Conservation (phyloP, 2,797 vertebrate species). For the Antennarius maculatus region DNA sequence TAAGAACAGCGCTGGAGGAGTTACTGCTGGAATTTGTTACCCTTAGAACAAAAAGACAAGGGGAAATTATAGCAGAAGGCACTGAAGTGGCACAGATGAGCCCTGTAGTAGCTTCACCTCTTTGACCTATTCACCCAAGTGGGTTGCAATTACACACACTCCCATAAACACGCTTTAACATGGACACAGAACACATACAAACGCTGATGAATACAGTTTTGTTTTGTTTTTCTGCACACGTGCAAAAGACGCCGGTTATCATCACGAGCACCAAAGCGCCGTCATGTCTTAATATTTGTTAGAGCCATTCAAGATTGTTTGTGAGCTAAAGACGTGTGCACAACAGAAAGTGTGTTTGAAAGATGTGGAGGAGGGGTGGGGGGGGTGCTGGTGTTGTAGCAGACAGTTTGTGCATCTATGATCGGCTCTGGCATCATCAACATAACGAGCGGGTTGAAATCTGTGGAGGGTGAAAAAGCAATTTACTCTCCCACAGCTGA, state of each 20-base stretch:
- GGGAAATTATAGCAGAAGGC: conserved; percentile 18
- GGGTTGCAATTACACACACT: conserved; percentile 25
- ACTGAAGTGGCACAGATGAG: conserved; percentile 18
- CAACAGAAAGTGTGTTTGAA: conserved; percentile 22
- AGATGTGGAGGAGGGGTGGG: conserved; percentile 10
- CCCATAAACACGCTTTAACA: conserved; percentile 20
- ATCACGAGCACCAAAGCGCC: conserved; percentile 26
- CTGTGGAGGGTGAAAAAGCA: conserved; percentile 83
- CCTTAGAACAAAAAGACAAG: conserved; percentile 8
- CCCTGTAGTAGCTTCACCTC: conserved; percentile 29
- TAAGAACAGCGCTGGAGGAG: background rate
- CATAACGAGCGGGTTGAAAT: conserved; percentile 79
- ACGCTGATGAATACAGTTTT: conserved; percentile 22
- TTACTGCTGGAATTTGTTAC: background rate
- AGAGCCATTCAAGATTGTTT: conserved; percentile 26
- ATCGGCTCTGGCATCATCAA: conserved; percentile 78
- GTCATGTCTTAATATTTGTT: conserved; percentile 18
- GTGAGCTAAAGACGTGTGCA: conserved; percentile 32
- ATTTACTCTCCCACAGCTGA: conserved; percentile 82
- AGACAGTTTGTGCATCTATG: conserved; percentile 74
- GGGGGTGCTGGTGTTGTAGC: conserved; percentile 28
- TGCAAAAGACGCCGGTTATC: conserved; percentile 16
- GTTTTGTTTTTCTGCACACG: conserved; percentile 17
- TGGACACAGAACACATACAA: conserved; percentile 4
- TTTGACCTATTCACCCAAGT: conserved; percentile 35